Percentiles rank a stretch among this genome's conserved stretches.
Evolutionary conservation across 2,113 vertebrate genomes (phyloP).

Genomic region (Tachysurus fulvidraco): DNA sequence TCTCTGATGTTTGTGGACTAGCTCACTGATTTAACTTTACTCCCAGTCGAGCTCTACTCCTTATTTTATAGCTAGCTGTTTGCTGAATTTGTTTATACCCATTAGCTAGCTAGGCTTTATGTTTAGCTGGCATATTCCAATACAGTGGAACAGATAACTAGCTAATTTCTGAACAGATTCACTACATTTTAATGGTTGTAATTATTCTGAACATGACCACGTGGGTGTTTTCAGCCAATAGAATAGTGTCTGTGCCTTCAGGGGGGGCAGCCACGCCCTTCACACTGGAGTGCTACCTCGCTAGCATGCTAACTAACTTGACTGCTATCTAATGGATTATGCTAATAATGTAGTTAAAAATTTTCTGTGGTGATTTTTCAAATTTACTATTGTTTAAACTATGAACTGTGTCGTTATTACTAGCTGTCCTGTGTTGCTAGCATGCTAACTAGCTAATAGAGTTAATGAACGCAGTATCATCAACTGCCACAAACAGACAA

Average conservation of each 20-base stretch:
- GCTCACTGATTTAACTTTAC: not conserved
- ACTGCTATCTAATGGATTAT: not conserved
- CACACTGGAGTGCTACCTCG: constrained; percentile 18
- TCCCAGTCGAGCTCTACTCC: not conserved
- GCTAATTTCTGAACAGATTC: not conserved
- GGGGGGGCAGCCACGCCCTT: not conserved
- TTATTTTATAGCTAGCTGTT: not conserved
- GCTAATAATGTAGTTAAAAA: not conserved
- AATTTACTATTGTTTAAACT: not conserved
- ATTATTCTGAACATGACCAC: not conserved
- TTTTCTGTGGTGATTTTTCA: not conserved
- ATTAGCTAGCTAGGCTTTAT: not conserved
- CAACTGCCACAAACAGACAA: not conserved
- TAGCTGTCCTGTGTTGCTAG: not conserved
- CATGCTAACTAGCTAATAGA: not conserved
- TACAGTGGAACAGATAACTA: not conserved
- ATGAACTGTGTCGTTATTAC: not conserved
- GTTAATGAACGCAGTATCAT: not conserved
- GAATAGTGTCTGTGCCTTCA: not conserved
- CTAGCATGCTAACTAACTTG: constrained; percentile 15
- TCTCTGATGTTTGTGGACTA: not conserved
- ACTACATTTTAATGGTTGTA: not conserved
- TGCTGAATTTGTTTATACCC: not conserved
- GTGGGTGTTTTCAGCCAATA: not conserved
- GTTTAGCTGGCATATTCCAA: not conserved